Conservation (phyloP, 2,113 vertebrate genomes). For the Chaetodon trifascialis region DNA sequence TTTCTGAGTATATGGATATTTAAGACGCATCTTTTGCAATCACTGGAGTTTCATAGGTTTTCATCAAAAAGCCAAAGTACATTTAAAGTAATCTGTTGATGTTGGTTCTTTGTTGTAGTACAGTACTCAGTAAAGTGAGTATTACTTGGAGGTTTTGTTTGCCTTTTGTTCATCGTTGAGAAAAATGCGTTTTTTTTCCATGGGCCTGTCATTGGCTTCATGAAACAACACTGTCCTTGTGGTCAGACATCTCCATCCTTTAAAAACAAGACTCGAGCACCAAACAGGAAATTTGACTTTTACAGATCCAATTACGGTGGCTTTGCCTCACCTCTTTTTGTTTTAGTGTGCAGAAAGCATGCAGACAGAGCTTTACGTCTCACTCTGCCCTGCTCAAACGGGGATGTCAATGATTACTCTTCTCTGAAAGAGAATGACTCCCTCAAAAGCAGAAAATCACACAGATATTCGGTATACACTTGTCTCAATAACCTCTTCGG, state of each 20-base stretch:
- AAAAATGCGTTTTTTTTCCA: slow-evolving; percentile 50
- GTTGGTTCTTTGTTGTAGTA: not conserved
- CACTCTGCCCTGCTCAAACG: slow-evolving; percentile 47
- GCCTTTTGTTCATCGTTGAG: slow-evolving; percentile 45
- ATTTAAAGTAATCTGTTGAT: not conserved
- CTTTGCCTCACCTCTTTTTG: slow-evolving; percentile 62
- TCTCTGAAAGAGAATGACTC: slow-evolving; percentile 52
- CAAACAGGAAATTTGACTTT: slow-evolving; percentile 81
- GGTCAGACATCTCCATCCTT: slow-evolving; percentile 66
- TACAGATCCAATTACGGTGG: slow-evolving; percentile 75
- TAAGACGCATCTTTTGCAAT: not conserved
- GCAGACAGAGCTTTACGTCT: slow-evolving; percentile 55
- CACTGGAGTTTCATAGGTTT: not conserved
- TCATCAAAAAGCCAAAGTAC: not conserved
- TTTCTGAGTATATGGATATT: not conserved
- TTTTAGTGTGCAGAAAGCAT: slow-evolving; percentile 31
- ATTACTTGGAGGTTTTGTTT: slow-evolving; percentile 38
- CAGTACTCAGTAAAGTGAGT: slow-evolving; percentile 1
- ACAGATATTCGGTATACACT: slow-evolving; percentile 40
- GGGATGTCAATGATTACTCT: slow-evolving; percentile 54
- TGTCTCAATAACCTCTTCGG: slow-evolving; percentile 58
- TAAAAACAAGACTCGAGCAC: slow-evolving; percentile 69
- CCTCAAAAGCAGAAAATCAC: slow-evolving; percentile 48
- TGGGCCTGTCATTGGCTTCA: slow-evolving; percentile 49
- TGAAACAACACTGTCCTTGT: slow-evolving; percentile 62